Evolutionary conservation across 2,888 invertebrate genomes (phyloP), one percentile per base, ranked within the genome.

Genomic region (Drosophila phalerata): DNA sequence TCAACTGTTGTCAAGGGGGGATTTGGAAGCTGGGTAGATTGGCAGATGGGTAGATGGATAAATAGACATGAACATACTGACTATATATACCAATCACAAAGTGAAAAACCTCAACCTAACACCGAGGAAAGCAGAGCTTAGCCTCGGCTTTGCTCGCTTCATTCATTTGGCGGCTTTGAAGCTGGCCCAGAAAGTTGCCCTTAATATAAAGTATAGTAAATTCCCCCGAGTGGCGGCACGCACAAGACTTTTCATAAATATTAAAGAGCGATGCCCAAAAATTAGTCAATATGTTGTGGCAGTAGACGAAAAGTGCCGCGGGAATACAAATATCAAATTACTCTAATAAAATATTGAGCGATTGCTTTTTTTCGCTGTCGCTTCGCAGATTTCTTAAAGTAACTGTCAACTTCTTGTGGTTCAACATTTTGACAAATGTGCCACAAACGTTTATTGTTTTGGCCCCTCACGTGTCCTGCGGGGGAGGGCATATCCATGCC

Each of bases 221-320:
- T 66, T 83, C 83, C 84, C 88, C 17, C 17, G 71, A 55, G 78
- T 72, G 84, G 75, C 81, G 72, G 77, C 75, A 78, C 78, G 81
- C 86, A 77, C 86, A 77, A 73, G 83, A 86, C 86, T 83, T 83
- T 84, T 88, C 88, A 84, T 84, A 84, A 84, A 84, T 84, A 88
- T 84, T 86, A 86, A 86, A 88, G 76, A 86, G 81, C 63, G 75
- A 57, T 64, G 65, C 69, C 76, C 69, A 69, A 65, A 69, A 66
- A 67, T 67, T 67, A 71, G 67, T 68, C 52, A 60, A 71, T 57
- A 60, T 62, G 61, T 34, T 57, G 17, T 13, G 25, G 9, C 28
- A 10, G 28, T 11, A 8, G 58, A 40, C 25, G 42, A 6, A n/a
- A n/a, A 3, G 25, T 13, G 5, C 15, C 32, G 47, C 30, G 22